Conservation (phyloP, 2,797 vertebrate species). For the Anguilla pacifica region DNA sequence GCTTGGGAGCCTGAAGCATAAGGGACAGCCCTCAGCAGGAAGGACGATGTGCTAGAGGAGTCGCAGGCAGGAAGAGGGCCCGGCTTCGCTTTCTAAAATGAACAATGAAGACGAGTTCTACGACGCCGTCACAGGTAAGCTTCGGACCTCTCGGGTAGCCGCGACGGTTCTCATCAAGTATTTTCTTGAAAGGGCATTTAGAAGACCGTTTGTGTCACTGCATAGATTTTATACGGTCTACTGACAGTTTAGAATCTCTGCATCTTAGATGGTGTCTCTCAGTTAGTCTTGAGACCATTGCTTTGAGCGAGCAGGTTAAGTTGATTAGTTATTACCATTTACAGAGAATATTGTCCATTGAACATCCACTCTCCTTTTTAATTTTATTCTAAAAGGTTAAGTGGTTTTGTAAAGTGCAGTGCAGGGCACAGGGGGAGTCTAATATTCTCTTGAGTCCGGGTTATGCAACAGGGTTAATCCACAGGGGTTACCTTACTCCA, state of each 20-base stretch:
- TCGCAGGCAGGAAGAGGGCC: conserved; percentile 44
- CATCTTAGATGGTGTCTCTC: background rate
- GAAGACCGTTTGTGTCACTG: background rate
- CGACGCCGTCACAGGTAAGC: conserved; percentile 91
- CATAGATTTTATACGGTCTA: background rate
- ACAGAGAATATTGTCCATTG: background rate
- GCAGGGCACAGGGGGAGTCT: background rate
- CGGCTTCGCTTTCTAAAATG: conserved; percentile 76
- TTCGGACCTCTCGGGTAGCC: background rate
- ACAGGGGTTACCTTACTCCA: conserved; percentile 49
- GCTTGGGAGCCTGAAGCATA: conserved; percentile 45
- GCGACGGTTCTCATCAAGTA: background rate
- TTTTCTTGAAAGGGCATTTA: background rate
- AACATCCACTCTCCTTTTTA: background rate
- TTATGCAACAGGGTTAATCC: conserved; percentile 1
- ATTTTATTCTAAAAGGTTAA: background rate
- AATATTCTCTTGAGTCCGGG: background rate
- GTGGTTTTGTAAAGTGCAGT: background rate
- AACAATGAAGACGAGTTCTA: conserved; percentile 96
- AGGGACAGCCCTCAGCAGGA: conserved; percentile 48
- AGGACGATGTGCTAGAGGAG: conserved; percentile 70
- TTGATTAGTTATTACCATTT: background rate
- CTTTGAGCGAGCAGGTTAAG: background rate
- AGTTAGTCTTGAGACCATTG: background rate
- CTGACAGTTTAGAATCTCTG: background rate